phyloP scores from a whole-genome alignment of 2,113 vertebrate genomes.

The Misgurnus anguillicaudatus region DNA sequence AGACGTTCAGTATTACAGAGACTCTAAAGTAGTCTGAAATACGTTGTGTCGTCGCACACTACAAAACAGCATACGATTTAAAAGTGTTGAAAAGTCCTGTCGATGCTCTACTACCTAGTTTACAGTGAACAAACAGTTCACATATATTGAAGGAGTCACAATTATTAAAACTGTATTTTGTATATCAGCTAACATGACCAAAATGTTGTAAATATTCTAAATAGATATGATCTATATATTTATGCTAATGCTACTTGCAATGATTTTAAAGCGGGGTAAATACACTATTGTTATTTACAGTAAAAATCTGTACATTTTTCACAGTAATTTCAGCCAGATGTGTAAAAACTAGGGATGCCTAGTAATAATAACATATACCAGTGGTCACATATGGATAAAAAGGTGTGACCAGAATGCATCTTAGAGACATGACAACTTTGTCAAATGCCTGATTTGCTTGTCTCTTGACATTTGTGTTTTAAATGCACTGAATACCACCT shows the following conservation, averaged over 20 bases:
- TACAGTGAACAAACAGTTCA: slow-evolving; percentile 46
- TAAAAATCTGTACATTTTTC: slow-evolving; percentile 24
- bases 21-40: background rate
- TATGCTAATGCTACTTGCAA: slow-evolving; percentile 68
- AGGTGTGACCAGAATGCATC: background rate
- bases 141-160: slow-evolving; percentile 42
- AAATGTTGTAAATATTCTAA: slow-evolving; percentile 74
- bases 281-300: slow-evolving; percentile 19
- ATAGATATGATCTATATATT: slow-evolving; percentile 70
- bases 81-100: slow-evolving; percentile 29
- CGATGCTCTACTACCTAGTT: slow-evolving; percentile 41
- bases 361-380: too few relatives aligned
- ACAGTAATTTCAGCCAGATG: slow-evolving; percentile 45
- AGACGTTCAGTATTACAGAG: slow-evolving; percentile 33
- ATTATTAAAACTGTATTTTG: slow-evolving; percentile 54
- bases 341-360: slow-evolving; percentile 31
- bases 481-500: slow-evolving; percentile 76
- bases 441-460: slow-evolving; percentile 46
- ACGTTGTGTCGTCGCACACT: background rate
- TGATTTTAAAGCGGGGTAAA: slow-evolving; percentile 44
- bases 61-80: background rate
- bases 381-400: slow-evolving; percentile 17
- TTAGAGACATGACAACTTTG: slow-evolving; percentile 23
- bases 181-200: slow-evolving; percentile 75
- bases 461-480: slow-evolving; percentile 66